phyloP scores from a whole-genome alignment of 2,797 vertebrate genomes.

The Dipus sagitta region DNA sequence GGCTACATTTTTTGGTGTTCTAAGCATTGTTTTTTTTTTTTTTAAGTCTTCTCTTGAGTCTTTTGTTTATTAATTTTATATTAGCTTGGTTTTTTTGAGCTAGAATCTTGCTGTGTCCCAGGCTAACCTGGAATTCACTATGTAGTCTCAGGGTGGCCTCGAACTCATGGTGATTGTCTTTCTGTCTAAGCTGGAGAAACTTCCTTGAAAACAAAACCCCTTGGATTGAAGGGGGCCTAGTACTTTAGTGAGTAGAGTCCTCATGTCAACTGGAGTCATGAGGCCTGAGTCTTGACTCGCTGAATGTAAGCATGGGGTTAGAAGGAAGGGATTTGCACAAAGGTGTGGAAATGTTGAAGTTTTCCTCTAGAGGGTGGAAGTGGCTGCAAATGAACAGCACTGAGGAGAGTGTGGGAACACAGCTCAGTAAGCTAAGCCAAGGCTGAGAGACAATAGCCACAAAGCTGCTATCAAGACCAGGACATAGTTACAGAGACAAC shows the following conservation, averaged over 20 bases:
- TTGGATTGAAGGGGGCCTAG: neutral
- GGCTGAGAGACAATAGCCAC: neutral
- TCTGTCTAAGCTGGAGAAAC: too few species aligned
- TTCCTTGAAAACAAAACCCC: slow-evolving; percentile 17
- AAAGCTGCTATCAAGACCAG: neutral
- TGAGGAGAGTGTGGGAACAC: neutral
- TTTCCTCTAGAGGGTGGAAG: neutral
- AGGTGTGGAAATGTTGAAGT: neutral
- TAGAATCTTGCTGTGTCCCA: too few species aligned
- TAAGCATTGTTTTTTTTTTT: too few species aligned
- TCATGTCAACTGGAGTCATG: neutral
- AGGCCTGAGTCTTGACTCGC: neutral
- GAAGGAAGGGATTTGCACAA: neutral
- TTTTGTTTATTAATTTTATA: too few species aligned
- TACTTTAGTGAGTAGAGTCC: neutral
- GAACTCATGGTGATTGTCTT: too few species aligned
- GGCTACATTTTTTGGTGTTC: too few species aligned
- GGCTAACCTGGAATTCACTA: too few species aligned
- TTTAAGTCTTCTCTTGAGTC: too few species aligned
- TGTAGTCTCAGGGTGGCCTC: too few species aligned
- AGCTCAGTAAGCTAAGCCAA: neutral
- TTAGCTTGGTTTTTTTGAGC: too few species aligned
- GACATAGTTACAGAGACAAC: neutral
- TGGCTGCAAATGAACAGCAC: neutral
- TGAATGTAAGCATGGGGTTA: too few species aligned